These are phyloP conservation scores for Psittacula cyanocephala DNA, from an alignment of 2,113 vertebrate species.

Conservation along the genomic window DNA sequence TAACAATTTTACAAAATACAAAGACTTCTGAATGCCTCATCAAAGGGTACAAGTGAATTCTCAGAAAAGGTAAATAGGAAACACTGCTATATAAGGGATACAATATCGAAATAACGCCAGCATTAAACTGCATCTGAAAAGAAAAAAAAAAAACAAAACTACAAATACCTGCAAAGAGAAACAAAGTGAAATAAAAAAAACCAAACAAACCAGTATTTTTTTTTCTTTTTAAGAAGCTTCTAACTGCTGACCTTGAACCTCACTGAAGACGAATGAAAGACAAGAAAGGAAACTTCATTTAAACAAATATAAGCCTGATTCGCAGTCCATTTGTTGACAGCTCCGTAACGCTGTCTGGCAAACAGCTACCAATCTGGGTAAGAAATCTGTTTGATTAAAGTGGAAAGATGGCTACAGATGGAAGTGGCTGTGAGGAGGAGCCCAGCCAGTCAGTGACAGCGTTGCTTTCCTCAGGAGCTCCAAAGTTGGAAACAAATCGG, in stretches of 20 bases:
- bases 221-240: background rate
- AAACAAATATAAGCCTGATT: conserved; percentile 48
- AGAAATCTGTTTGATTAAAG: conserved; percentile 66
- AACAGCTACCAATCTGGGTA: conserved; percentile 68
- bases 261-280: background rate
- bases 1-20: background rate
- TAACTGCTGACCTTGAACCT: conserved; percentile 13
- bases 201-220: background rate
- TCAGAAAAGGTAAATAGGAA: background rate
- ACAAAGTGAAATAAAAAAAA: background rate
- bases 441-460: conserved; percentile 17
- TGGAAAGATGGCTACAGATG: conserved; percentile 63
- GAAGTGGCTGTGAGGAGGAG: conserved; percentile 9
- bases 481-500: background rate
- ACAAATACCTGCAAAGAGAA: background rate
- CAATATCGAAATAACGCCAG: background rate
- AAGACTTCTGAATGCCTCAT: background rate
- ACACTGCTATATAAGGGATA: background rate
- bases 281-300: conserved; percentile 43
- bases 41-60: background rate
- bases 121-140: background rate
- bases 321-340: conserved; percentile 62
- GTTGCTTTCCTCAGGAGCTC: conserved; percentile 37
- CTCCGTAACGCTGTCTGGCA: conserved; percentile 64
- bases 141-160: background rate